phyloP scores from a whole-genome alignment of 2,113 vertebrate species.

The Solea senegalensis region DNA sequence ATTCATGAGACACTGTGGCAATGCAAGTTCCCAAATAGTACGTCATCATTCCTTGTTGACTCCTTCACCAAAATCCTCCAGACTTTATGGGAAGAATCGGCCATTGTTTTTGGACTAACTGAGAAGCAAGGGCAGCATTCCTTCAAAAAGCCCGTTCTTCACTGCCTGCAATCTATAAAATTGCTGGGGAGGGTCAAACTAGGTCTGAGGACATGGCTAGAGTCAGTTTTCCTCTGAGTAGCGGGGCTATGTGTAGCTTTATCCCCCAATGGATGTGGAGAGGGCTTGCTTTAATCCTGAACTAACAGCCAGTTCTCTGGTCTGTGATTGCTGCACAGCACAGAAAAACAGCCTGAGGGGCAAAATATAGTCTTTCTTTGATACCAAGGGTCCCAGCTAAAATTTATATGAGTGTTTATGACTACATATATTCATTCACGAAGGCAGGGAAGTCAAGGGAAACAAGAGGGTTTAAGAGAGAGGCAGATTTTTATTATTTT shows the following conservation, averaged over 20 bases:
- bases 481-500: conserved; percentile 50
- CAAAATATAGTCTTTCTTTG: conserved; percentile 65
- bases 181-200: conserved; percentile 73
- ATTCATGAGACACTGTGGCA: background rate
- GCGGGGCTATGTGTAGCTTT: conserved; percentile 60
- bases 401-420: conserved; percentile 49
- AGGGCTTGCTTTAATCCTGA: conserved; percentile 76
- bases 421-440: conserved; percentile 37
- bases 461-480: conserved; percentile 8
- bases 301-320: conserved; percentile 75
- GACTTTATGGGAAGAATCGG: conserved; percentile 21
- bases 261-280: conserved; percentile 79
- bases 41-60: background rate
- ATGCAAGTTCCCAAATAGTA: conserved; percentile 2
- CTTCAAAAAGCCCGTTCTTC: conserved; percentile 63
- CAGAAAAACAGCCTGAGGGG: conserved; percentile 58
- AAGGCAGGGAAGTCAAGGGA: conserved; percentile 11
- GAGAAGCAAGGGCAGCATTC: conserved; percentile 49
- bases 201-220: conserved; percentile 58
- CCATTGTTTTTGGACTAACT: conserved; percentile 45
- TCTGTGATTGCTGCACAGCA: conserved; percentile 73
- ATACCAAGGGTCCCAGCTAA: conserved; percentile 50
- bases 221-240: conserved; percentile 57
- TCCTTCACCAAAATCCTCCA: conserved; percentile 37
- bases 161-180: conserved; percentile 71